Evolutionary conservation across 2,888 invertebrate genomes (phyloP).

Genomic region (Hirudinaria manillensis): DNA sequence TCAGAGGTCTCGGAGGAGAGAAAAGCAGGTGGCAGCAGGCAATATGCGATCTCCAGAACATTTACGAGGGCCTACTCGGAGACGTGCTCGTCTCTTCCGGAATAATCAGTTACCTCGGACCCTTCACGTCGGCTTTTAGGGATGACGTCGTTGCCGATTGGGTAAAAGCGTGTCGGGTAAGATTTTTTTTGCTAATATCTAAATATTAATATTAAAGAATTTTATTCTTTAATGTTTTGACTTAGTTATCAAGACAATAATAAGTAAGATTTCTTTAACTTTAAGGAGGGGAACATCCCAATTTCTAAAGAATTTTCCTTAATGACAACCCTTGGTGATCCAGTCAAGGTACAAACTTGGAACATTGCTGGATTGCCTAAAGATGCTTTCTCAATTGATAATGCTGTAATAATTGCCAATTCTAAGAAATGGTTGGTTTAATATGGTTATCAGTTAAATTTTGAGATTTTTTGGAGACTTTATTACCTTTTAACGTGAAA

Average conservation of each 20-base stretch:
- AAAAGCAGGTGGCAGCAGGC: constrained; percentile 76
- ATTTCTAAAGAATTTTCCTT: constrained; percentile 72
- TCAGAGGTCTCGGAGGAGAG: constrained; percentile 78
- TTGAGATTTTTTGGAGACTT: not conserved
- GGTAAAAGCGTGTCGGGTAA: constrained; percentile 63
- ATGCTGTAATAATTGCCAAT: constrained; percentile 76
- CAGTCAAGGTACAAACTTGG: constrained; percentile 80
- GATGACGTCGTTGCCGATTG: constrained; percentile 60
- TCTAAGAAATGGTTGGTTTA: constrained; percentile 61
- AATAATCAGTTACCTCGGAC: constrained; percentile 80
- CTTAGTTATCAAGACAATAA: not conserved
- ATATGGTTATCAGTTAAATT: not conserved
- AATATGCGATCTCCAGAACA: constrained; percentile 67
- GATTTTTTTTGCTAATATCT: not conserved
- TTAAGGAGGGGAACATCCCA: constrained; percentile 65
- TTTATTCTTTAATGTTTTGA: not conserved
- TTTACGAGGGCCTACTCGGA: constrained; percentile 77
- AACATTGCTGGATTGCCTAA: constrained; percentile 73
- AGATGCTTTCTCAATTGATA: constrained; percentile 76
- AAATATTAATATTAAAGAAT: not conserved
- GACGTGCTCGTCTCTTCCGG: constrained; percentile 83
- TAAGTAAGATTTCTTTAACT: not conserved
- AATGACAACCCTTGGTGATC: constrained; percentile 70
- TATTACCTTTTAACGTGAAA: not conserved
- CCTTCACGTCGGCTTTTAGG: constrained; percentile 68